phyloP scores from a whole-genome alignment of 2,113 vertebrate genomes.

The Lophotis ruficrista region DNA sequence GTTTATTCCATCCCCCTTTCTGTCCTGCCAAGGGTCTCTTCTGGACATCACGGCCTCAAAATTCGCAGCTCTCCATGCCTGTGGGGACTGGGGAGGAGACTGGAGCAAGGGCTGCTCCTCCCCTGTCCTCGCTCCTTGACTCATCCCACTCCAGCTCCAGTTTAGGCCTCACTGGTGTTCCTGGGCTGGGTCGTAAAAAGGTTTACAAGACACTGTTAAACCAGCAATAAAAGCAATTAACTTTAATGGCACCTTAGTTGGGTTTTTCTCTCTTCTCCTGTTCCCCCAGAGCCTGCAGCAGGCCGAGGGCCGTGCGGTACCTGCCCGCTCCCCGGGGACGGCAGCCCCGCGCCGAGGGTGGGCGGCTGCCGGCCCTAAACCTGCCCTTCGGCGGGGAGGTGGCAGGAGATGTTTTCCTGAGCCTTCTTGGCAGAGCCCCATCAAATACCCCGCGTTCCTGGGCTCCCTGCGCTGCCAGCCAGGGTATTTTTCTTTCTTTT shows the following conservation, averaged over 20 bases:
- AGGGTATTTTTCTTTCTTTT: slow-evolving; percentile 5
- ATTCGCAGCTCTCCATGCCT: fast-evolving
- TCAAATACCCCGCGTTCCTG: fast-evolving
- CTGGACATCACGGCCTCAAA: background rate
- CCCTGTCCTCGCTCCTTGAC: background rate
- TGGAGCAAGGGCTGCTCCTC: background rate
- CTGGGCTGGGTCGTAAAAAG: slow-evolving; percentile 68
- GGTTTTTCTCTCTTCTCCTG: background rate
- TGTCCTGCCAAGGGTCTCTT: background rate
- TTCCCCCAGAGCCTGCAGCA: background rate
- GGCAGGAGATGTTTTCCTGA: background rate
- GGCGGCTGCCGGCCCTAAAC: background rate
- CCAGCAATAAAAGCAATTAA: slow-evolving; percentile 79
- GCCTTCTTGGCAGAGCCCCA: background rate
- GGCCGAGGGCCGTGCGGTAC: background rate
- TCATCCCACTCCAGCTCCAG: background rate
- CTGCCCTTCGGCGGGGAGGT: background rate
- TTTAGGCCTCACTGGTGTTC: slow-evolving; percentile 56
- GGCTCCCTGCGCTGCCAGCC: background rate
- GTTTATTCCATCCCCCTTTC: background rate
- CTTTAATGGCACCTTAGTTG: slow-evolving; percentile 74
- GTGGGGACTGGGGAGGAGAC: too few relatives aligned
- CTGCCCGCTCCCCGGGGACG: background rate
- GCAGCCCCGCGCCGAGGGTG: too few relatives aligned
- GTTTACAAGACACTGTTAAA: slow-evolving; percentile 81